Base-by-base conservation (phyloP, 1,140 invertebrate species). In the Hydropsyche tenuis region DNA sequence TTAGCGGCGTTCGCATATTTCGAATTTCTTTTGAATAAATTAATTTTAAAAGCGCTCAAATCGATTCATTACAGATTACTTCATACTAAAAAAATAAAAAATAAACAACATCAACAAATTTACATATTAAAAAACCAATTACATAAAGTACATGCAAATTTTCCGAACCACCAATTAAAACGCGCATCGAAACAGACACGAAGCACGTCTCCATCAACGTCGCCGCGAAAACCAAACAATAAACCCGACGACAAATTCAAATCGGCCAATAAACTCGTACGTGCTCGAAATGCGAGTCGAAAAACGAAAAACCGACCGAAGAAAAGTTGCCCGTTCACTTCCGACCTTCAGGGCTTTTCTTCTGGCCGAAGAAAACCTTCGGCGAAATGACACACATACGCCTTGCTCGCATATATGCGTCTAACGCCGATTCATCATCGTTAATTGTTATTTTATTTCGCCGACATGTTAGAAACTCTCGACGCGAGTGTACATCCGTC, bases 361-460 rank as follows among this genome's bases (percentile, higher is more conserved):
- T 37, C 9, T 37, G 30, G 9, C 3, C 9, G 30, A n/a, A n/a
- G n/a, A n/a, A 9, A n/a, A 14, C 60, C 12, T 20, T 63, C n/a
- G 20, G 37, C 20, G 60, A 20, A 68, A 48, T 68, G 65, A 68
- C 65, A 68, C 65, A 68, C 65, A 68, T 48, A 48, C 23, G n/a
- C 20, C n/a, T 37, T 37, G 3, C 30, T 37, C 30, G 30, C 65
- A 48, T 42, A 66, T 42, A 48, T 48, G 45, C 23, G n/a, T 23
- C 20, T 18, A 53, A 46, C n/a, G 65, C 65, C 45, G 65, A 68
- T 6, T 68, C 65, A 68, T 48, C 23, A 11, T 18, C 6, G 16
- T 48, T 68, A 68, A 68, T 68, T 45, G n/a, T 68, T 68, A 37
- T 37, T 37, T 37, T 37, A 37, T 37, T 37, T 37, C 46, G 18